Base-by-base conservation (phyloP, 2,113 vertebrate genomes). In the Pteropus alecto region DNA sequence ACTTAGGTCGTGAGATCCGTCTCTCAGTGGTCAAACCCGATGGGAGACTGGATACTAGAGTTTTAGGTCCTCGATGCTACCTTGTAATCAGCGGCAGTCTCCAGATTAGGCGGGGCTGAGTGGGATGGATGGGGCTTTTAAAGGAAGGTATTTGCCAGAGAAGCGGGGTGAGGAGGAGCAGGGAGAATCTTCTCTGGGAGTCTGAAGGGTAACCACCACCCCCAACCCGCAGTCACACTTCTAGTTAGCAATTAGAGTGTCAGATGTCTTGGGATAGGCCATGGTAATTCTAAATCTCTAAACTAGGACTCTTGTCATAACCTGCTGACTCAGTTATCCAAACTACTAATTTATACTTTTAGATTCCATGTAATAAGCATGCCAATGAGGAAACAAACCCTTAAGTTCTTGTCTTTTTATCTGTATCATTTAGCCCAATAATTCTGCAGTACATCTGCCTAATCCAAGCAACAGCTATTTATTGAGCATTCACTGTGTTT, bases 401-500 rank as follows among this genome's bases (percentile, higher is more conserved):
- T 68, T 33, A n/a, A 65, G 84, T 74, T 82, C 43, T 93, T 83
- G 6, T 70, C 14, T 73, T 94, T 89, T 87, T 77, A 93, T 48
- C 76, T n/a, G 0, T 81, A n/a, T 82, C 71, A 22, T 81, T 60
- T 84, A 12, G 26, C 54, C 41, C 41, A 46, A 30, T 58, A 35
- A 28, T 61, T 92, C 43, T 90, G 14, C 48, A 67, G 22, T 84
- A 56, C 38, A 92, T 95, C 68, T 93, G 56, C 43, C n/a, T 86
- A 63, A 92, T 85, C 54, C 46, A 91, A 92, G 41, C 28, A n/a
- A 71, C 28, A 92, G n/a, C 28, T 33, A 4, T 67, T 90, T 93
- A 77, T 95, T 74, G 56, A 78, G 7, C 28, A 43, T 89, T 71
- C 70, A 22, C 35, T 86, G 63, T 91, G 70, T 92, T 94, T 95